Evolutionary conservation across 64 coral and sea anemone species (phyloP).

Genomic region (Anthopleura sola): DNA sequence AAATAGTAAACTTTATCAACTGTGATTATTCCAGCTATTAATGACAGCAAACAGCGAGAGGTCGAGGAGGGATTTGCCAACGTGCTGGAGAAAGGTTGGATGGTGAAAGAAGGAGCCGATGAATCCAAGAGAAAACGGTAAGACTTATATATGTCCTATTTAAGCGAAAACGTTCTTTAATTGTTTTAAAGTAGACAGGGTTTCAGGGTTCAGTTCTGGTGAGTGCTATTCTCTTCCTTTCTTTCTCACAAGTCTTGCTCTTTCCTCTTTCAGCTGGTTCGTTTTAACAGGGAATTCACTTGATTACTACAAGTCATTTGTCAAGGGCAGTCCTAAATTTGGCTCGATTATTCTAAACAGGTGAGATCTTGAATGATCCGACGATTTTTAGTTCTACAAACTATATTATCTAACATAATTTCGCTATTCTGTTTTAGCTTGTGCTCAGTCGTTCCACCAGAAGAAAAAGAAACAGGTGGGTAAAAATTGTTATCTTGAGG

Average conservation of each 20-base stretch:
- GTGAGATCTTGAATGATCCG: slow-evolving; percentile 10
- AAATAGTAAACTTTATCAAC: not conserved
- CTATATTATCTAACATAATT: not conserved
- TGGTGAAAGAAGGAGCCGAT: slow-evolving; percentile 88
- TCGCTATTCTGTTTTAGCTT: slow-evolving; percentile 42
- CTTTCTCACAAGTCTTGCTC: too few relatives aligned
- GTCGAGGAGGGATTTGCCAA: slow-evolving; percentile 84
- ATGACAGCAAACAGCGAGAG: slow-evolving; percentile 83
- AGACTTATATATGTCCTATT: not conserved
- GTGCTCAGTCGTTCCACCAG: slow-evolving; percentile 89
- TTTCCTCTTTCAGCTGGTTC: slow-evolving; percentile 72
- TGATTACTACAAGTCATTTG: slow-evolving; percentile 98
- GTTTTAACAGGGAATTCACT: slow-evolving; percentile 91
- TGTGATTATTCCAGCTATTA: slow-evolving; percentile 44
- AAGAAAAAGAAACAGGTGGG: slow-evolving; percentile 72
- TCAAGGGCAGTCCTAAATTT: slow-evolving; percentile 95
- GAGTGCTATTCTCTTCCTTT: not conserved
- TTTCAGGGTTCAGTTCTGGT: not conserved
- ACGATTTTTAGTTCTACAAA: too few relatives aligned
- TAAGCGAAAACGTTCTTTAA: too few relatives aligned
- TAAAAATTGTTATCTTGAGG: too few relatives aligned
- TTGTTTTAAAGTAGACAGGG: too few relatives aligned
- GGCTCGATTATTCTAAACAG: slow-evolving; percentile 90
- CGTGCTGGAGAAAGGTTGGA: slow-evolving; percentile 93
- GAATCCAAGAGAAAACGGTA: slow-evolving; percentile 88